Conservation (phyloP, 2,113 vertebrate species). For the Indri indri region DNA sequence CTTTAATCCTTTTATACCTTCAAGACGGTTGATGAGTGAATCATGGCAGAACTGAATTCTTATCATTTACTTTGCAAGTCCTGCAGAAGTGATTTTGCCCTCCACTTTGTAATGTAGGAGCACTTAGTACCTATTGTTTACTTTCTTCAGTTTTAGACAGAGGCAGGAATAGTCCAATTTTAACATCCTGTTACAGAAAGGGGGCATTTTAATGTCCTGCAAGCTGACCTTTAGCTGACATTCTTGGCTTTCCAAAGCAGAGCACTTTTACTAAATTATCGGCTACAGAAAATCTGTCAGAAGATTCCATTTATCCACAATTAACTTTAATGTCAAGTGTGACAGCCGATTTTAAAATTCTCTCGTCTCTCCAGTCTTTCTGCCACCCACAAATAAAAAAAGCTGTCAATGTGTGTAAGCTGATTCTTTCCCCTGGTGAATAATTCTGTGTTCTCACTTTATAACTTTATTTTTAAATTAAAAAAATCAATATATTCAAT, state of each 20-base stretch:
- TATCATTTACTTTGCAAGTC: neutral
- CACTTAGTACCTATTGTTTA: neutral
- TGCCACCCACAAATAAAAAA: conserved; percentile 30
- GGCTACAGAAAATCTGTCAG: neutral
- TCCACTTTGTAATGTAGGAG: neutral
- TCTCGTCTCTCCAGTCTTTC: conserved; percentile 26
- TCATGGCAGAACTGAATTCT: neutral
- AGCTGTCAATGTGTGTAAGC: neutral
- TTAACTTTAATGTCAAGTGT: conserved; percentile 62
- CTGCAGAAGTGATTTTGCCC: neutral
- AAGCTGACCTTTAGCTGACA: conserved; percentile 63
- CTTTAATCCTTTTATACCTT: neutral
- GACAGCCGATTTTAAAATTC: conserved; percentile 27
- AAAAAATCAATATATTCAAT: no score
- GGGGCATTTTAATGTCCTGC: conserved; percentile 33
- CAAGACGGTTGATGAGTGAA: neutral
- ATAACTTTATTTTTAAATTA: conserved; percentile 30
- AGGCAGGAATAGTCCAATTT: conserved; percentile 41
- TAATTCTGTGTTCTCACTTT: neutral
- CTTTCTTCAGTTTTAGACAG: conserved; percentile 14
- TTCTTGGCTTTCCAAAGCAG: conserved; percentile 46
- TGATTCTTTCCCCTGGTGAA: neutral
- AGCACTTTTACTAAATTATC: conserved; percentile 29
- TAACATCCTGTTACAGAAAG: conserved; percentile 47
- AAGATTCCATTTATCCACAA: conserved; percentile 59